Percentiles rank a stretch among this genome's conserved stretches.
These are phyloP conservation scores for Pyrgilauda ruficollis DNA, from an alignment of 2,113 vertebrate genomes.

Conservation along the genomic window DNA sequence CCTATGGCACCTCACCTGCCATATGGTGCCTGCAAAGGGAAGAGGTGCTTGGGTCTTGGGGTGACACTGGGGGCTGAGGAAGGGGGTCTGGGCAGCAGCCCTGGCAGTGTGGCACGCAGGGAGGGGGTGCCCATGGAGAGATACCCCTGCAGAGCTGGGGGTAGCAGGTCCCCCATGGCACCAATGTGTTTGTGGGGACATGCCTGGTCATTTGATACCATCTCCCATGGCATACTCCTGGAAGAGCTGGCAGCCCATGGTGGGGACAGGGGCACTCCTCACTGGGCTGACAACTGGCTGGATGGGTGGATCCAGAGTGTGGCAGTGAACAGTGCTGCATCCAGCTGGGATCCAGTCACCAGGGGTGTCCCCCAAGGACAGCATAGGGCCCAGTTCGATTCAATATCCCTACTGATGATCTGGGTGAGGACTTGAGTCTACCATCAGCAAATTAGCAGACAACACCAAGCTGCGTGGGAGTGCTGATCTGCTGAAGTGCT, in stretches of 20 bases:
- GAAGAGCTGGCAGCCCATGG: neutral
- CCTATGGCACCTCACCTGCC: accelerated
- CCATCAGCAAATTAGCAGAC: neutral
- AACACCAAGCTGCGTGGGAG: neutral
- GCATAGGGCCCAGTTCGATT: accelerated
- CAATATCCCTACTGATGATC: neutral
- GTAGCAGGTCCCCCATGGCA: accelerated
- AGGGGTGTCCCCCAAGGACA: neutral
- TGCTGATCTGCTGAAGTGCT: neutral
- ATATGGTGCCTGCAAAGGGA: neutral
- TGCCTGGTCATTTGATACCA: neutral
- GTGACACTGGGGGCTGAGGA: neutral
- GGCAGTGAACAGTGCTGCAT: neutral
- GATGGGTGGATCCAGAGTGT: neutral
- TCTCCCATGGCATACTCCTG: neutral
- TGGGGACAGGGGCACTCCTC: neutral
- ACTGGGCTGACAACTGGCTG: neutral
- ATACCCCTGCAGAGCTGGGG: accelerated
- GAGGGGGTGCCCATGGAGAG: too few relatives aligned
- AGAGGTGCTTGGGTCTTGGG: neutral
- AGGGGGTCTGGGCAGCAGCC: accelerated
- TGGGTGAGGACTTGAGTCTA: neutral
- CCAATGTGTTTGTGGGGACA: accelerated
- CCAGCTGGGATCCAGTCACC: neutral
- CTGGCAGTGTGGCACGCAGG: accelerated